Evolutionary conservation across 2,888 invertebrate genomes (phyloP), one percentile per base, ranked within the genome.

Genomic region (Cepaea hortensis): DNA sequence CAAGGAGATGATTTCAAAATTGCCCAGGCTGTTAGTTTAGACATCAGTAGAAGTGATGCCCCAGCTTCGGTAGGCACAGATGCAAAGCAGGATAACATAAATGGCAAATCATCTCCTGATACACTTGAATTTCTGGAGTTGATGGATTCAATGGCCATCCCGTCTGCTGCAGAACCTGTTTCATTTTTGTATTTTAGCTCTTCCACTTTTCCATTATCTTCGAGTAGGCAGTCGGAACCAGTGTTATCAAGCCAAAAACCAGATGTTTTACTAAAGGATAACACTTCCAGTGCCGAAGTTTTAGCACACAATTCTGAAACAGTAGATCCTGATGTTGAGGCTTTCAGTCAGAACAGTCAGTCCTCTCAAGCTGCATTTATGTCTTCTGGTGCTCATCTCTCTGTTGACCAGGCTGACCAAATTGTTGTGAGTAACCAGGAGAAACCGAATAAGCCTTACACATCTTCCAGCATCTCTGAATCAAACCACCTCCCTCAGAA

Each of bases 91-190:
- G n/a, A 46, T 3, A 55, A 72, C 20, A 50, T 4, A 4, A 70
- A 61, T 72, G n/a, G 61, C 50, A 73, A n/a, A n/a, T 3, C 72
- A 46, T 77, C 83, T 7, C 46, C 50, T 70, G 86, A 86, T 70
- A n/a, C 20, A 7, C 61, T 65, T 23, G 86, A 86, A n/a, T 86
- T 86, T 55, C 68, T 75, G 70, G 86, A 86, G 13, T 72, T 86
- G 76, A 86, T 86, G 82, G 83, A 82, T 46, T 86, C 86, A 20
- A 86, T 86, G 86, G 48, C 79, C 15, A 62, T 84, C 20, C 76
- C 84, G 3, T 61, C 83, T 73, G 15, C 35, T 72, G 76, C 72
- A 48, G 62, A 13, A 23, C 48, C 15, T 62, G 65, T 18, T 76
- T 62, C 73, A 80, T 72, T 70, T 35, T 46, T n/a, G 79, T 5